Evolutionary conservation across 1,140 invertebrate species (phyloP).

Genomic region (Linepithema humile): DNA sequence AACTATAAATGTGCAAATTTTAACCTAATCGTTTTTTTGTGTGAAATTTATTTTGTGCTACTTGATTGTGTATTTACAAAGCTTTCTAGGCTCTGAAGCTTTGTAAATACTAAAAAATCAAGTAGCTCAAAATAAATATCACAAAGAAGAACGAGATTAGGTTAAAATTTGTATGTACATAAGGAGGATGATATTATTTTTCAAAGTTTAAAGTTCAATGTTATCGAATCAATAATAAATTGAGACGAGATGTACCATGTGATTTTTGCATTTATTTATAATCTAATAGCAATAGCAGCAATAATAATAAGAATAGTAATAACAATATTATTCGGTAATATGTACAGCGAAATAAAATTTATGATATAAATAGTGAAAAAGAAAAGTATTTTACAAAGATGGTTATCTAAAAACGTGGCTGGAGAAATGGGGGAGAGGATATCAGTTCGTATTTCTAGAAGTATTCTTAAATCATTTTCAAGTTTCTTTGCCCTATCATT

Average conservation of each 20-base stretch:
- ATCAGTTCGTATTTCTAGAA: not conserved
- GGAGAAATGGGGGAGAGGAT: not conserved
- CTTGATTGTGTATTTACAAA: no score
- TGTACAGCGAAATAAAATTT: slow-evolving; percentile 63
- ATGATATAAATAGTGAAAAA: not conserved
- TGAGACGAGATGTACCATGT: slow-evolving; percentile 8
- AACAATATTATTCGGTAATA: slow-evolving; percentile 52
- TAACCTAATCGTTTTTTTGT: no score
- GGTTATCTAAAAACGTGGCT: slow-evolving; percentile 9
- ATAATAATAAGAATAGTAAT: slow-evolving; percentile 46
- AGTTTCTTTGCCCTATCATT: no score
- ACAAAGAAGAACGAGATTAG: no score
- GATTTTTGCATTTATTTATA: slow-evolving; percentile 65
- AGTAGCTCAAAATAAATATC: no score
- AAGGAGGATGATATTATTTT: no score
- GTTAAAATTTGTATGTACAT: no score
- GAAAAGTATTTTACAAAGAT: slow-evolving; percentile 47
- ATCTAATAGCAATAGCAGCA: slow-evolving; percentile 60
- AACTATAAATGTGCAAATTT: no score
- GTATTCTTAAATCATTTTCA: slow-evolving; percentile 6
- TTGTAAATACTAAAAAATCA: no score
- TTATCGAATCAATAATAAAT: slow-evolving; percentile 35
- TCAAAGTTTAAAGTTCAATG: not conserved
- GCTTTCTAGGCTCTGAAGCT: no score
- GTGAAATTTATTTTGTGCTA: no score